Conservation (phyloP, 1,140 invertebrate species). For the Chionoecetes opilio region DNA sequence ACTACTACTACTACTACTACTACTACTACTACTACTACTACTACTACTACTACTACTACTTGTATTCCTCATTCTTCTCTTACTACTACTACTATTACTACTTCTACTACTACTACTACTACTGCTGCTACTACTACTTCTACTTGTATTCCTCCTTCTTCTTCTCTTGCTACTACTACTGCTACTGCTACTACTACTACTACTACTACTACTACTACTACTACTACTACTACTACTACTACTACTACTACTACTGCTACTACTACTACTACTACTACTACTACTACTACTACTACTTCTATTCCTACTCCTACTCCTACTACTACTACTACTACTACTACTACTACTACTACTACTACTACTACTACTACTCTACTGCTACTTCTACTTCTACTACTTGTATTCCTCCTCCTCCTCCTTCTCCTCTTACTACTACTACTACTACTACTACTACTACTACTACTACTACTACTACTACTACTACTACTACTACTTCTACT, state of each 20-base stretch:
- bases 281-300: too few relatives aligned
- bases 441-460: too few relatives aligned
- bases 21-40: neutral
- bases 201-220: neutral
- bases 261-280: neutral
- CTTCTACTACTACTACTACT: neutral
- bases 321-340: neutral
- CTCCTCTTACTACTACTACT: too few relatives aligned
- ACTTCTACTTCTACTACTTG: too few relatives aligned
- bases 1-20: neutral
- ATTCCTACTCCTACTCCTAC: neutral
- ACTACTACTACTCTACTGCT: too few relatives aligned
- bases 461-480: too few relatives aligned
- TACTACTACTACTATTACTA: neutral
- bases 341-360: conserved; percentile 11
- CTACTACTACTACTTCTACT: too few relatives aligned
- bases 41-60: conserved; percentile 22
- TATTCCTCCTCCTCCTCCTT: too few relatives aligned
- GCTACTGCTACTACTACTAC: neutral
- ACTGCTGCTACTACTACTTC: neutral
- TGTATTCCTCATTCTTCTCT: neutral
- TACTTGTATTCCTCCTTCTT: neutral
- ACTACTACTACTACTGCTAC: neutral
- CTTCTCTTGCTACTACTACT: neutral
- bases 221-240: neutral